Evolutionary conservation across 2,113 vertebrate species (phyloP), one percentile per base, ranked within the genome.

Genomic region (Arvicanthis niloticus): DNA sequence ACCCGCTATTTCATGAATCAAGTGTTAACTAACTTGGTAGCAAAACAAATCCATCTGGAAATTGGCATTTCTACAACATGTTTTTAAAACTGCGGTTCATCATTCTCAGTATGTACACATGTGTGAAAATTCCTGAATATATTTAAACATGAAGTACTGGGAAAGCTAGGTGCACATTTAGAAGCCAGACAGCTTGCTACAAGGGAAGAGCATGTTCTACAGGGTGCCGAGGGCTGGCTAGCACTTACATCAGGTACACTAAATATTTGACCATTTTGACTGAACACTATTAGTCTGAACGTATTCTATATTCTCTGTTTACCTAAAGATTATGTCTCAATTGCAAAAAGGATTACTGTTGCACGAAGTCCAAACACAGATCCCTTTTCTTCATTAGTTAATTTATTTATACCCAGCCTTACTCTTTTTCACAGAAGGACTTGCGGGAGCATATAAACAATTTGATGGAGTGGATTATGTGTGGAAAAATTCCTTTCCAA

Each of bases 31-130:
- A 96, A 92, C 86, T 94, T 86, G 78, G 86, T 84, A 96, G 96
- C 96, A 97, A 98, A 98, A 97, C 97, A 96, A 97, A 98, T 95
- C 97, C 97, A 97, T 96, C 97, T 97, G 96, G 96, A 97, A 97
- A 98, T 91, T 97, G 97, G 91, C 97, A 97, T 97, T 98, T 98
- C 94, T 93, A 94, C 29, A 34, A 89, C 40, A 94, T 97, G 97
- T 96, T 96, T 95, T 92, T 96, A 89, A 91, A 96, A 95, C 97
- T 91, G 95, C 94, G 93, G 56, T 88, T 97, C 91, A 92, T 95
- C 94, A 80, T 96, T 95, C 95, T 87, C 45, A 5, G 91, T 1
- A 0, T 92, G 86, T 91, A 96, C 13, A 31, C 42, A 24, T 91
- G 94, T 97, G 97, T 93, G 89, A 93, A 91, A 96, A 91, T 78